Base-by-base conservation (phyloP, 2,113 vertebrate genomes). In the Coryphaenoides rupestris region DNA sequence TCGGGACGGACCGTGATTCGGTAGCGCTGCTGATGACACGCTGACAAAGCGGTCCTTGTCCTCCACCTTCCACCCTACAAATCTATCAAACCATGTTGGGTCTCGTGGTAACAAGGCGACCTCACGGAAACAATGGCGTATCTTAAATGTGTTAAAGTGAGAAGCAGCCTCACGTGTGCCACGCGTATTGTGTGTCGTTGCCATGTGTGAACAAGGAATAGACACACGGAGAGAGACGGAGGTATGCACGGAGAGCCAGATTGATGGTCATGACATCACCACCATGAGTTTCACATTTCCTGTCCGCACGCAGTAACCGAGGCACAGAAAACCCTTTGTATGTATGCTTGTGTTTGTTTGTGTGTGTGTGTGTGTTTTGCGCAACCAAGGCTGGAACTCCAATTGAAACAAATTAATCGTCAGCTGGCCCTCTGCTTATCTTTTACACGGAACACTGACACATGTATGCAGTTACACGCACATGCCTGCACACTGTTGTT, bases 301-400 rank as follows among this genome's bases (percentile, higher is more conserved):
- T 54, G 19, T 21, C 19, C 21, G 5, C 52, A 54, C n/a, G n/a
- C n/a, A 54, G 52, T 21, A 19, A 19, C 52, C 19, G n/a, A 21
- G 19, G 4, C n/a, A 19, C 19, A 19, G 12, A 13, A 15, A 15
- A 23, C 14, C 23, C 24, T 40, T 24, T 58, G 57, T 40, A 26
- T 58, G 57, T 40, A n/a, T 33, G 57, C 12, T 17, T 59, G 57
- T 45, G 17, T 59, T 22, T 57, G n/a, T 22, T 23, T 63, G 23
- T 63, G 53, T 60, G 49, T 69, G 58, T 61, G 57, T 65, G 62
- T 47, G 13, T 53, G 54, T 61, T n/a, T n/a, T 68, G 53, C 77
- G 0, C 22, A 50, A 40, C 6, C 33, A 40, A 40, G 33, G 33
- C 33, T 40, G 9, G 33, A 40, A 40, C 13, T 12, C 15, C 47